phyloP scores from a whole-genome alignment of 2,888 invertebrate genomes.

The Himalopsyche anomala region DNA sequence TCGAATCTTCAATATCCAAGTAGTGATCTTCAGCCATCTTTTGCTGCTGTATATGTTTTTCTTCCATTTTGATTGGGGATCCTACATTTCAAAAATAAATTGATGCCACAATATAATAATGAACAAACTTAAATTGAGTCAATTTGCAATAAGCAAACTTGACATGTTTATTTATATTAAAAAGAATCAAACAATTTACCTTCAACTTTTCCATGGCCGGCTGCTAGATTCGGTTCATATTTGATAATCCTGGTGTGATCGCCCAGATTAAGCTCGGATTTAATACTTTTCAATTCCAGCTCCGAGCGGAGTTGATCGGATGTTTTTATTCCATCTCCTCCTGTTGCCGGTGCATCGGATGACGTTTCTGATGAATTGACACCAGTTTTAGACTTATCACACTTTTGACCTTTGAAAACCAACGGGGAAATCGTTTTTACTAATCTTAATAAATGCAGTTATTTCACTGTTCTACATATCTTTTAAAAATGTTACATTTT shows the following conservation, averaged over 20 bases:
- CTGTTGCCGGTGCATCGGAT: conserved; percentile 39
- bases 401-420: conserved; percentile 51
- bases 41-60: conserved; percentile 75
- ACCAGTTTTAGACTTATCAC: conserved; percentile 47
- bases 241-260: conserved; percentile 77
- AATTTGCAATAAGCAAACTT: neutral
- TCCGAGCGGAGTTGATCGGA: conserved; percentile 72
- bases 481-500: too few relatives aligned
- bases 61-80: conserved; percentile 77
- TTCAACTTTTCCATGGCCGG: conserved; percentile 74
- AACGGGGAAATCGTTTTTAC: conserved; percentile 1
- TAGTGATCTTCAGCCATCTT: conserved; percentile 74
- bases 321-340: conserved; percentile 67
- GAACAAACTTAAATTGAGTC: neutral
- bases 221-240: conserved; percentile 73
- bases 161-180: neutral
- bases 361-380: conserved; percentile 24
- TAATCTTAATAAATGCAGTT: neutral
- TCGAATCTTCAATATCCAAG: conserved; percentile 77
- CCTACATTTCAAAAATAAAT: conserved; percentile 67
- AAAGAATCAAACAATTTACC: conserved; percentile 67
- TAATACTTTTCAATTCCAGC: conserved; percentile 74
- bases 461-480: too few relatives aligned
- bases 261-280: conserved; percentile 74
- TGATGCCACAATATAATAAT: too few relatives aligned